phyloP scores from a whole-genome alignment of 2,888 invertebrate species.

The Apodemia hepburni region DNA sequence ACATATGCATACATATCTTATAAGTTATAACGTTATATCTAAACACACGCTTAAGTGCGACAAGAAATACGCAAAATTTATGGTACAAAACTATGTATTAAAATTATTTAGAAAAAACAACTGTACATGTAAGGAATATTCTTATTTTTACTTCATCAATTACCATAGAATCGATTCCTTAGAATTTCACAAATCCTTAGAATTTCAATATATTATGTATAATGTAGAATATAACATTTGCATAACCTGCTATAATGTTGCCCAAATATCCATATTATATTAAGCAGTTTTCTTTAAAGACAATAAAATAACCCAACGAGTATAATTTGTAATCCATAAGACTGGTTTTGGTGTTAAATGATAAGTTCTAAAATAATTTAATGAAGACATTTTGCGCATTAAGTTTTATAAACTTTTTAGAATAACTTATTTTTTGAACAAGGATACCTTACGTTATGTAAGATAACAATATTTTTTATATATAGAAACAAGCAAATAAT shows the following conservation, averaged over 20 bases:
- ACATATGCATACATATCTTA: too few species aligned
- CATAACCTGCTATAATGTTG: conserved; percentile 5
- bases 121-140: neutral
- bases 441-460: too few species aligned
- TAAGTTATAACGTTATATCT: too few species aligned
- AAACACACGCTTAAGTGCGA: too few species aligned
- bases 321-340: neutral
- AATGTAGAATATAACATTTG: conserved; percentile 5
- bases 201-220: too few species aligned
- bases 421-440: too few species aligned
- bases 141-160: neutral
- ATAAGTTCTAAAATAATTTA: neutral
- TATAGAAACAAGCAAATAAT: too few species aligned
- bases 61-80: too few species aligned
- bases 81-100: too few species aligned
- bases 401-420: too few species aligned
- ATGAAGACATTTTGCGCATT: neutral
- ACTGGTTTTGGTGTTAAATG: neutral
- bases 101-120: neutral
- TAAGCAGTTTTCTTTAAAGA: conserved; percentile 8
- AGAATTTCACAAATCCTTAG: too few species aligned
- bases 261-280: neutral
- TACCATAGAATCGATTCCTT: neutral
- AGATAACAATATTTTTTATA: too few species aligned
- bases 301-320: neutral